Percentiles rank a stretch among this genome's conserved stretches.
Evolutionary conservation across 2,797 vertebrate genomes (phyloP).

Genomic region (Lepidocolaptes lacrymiger): DNA sequence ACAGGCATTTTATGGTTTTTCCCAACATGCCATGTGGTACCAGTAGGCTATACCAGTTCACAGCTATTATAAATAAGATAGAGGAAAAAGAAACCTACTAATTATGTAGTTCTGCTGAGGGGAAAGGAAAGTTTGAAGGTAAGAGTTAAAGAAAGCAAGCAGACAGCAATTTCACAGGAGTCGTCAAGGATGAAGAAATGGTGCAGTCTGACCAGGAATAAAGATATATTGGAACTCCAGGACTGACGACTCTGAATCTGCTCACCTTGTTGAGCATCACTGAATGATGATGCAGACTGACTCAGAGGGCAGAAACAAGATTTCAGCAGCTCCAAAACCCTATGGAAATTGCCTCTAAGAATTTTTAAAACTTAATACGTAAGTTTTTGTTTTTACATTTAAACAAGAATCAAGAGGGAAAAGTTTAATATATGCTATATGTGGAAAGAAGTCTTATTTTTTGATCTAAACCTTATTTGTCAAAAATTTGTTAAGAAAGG

Average conservation of each 20-base stretch:
- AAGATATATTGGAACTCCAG: not conserved
- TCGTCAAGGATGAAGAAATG: not conserved
- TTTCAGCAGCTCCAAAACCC: not conserved
- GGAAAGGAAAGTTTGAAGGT: not conserved
- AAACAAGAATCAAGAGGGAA: not conserved
- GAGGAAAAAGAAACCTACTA: not conserved
- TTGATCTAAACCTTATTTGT: not conserved
- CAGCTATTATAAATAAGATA: not conserved
- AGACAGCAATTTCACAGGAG: not conserved
- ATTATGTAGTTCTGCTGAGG: not conserved
- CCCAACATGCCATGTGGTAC: not conserved
- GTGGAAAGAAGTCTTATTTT: not conserved
- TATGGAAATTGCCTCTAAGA: not conserved
- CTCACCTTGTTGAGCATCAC: not conserved
- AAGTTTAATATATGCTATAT: not conserved
- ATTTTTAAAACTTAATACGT: not conserved
- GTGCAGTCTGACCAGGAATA: not conserved
- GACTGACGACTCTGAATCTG: not conserved
- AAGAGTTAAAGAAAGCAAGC: not conserved
- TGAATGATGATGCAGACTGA: not conserved
- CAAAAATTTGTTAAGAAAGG: not conserved
- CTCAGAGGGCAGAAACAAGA: not conserved
- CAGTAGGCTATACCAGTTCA: not conserved
- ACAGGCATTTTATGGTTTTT: not conserved
- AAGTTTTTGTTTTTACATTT: not conserved